Percentiles rank a stretch among this genome's conserved stretches.
These are phyloP conservation scores for Empidonax traillii DNA, from an alignment of 2,113 vertebrate genomes.

Conservation along the genomic window DNA sequence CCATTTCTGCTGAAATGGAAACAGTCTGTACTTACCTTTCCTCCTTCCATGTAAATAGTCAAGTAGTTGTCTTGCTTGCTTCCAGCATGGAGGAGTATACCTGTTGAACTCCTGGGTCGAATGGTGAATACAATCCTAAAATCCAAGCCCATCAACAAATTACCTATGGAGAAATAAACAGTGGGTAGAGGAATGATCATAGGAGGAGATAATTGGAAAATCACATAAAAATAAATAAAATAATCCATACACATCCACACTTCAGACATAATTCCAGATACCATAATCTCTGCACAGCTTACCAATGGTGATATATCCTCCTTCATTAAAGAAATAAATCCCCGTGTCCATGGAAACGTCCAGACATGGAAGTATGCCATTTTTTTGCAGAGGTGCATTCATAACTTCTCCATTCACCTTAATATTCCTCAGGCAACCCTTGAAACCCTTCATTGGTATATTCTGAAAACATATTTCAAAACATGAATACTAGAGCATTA, in stretches of 20 bases:
- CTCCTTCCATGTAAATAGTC: conserved; percentile 82
- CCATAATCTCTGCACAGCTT: conserved; percentile 28
- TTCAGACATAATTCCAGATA: neutral
- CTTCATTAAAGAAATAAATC: conserved; percentile 86
- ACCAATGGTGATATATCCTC: conserved; percentile 83
- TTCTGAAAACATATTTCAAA: conserved; percentile 72
- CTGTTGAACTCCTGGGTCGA: conserved; percentile 78
- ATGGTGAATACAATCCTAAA: conserved; percentile 85
- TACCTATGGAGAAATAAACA: conserved; percentile 66
- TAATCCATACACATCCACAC: neutral
- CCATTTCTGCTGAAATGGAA: neutral
- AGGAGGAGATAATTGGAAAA: neutral
- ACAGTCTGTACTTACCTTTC: conserved; percentile 76
- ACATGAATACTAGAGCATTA: neutral
- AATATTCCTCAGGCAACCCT: conserved; percentile 88
- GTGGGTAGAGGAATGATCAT: neutral
- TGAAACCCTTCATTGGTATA: conserved; percentile 81
- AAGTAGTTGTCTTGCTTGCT: conserved; percentile 72
- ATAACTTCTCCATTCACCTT: conserved; percentile 79
- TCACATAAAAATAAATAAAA: neutral
- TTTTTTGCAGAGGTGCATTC: conserved; percentile 70
- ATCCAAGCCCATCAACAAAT: conserved; percentile 75
- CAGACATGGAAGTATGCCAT: conserved; percentile 82
- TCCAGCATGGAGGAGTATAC: conserved; percentile 82
- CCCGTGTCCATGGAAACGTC: conserved; percentile 79